phyloP scores from a whole-genome alignment of 2,888 invertebrate genomes.

The Escarpia spicata region DNA sequence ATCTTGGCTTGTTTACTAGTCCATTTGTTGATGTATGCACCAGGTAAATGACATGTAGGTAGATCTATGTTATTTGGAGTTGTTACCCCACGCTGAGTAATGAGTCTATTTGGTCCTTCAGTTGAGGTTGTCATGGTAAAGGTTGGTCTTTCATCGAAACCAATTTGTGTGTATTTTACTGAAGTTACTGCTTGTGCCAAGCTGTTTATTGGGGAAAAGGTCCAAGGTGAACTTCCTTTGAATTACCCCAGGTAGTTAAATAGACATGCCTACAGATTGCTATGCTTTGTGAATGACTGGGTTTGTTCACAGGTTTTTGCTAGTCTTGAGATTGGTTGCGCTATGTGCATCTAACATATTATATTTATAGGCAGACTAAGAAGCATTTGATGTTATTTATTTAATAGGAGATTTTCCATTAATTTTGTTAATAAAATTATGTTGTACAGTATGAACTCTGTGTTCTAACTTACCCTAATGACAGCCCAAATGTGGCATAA shows the following conservation, averaged over 20 bases:
- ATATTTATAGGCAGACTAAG: not conserved
- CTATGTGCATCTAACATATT: not conserved
- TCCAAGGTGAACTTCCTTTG: not conserved
- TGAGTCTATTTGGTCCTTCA: not conserved
- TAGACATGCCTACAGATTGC: not conserved
- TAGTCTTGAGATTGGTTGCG: not conserved
- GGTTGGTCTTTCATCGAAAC: not conserved
- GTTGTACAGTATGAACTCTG: too few relatives aligned
- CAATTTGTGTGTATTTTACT: not conserved
- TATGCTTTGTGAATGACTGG: not conserved
- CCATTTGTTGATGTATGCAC: not conserved
- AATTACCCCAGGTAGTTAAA: not conserved
- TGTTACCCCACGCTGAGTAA: not conserved
- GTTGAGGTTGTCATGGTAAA: not conserved
- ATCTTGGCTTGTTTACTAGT: not conserved
- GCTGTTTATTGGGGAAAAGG: not conserved
- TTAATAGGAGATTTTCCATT: too few relatives aligned
- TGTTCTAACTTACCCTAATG: too few relatives aligned
- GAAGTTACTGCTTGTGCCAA: not conserved
- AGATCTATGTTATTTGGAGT: not conserved
- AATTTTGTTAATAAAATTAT: too few relatives aligned
- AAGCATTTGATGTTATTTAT: not conserved
- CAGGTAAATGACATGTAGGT: not conserved
- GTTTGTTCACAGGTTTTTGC: not conserved
- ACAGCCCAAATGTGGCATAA: too few relatives aligned